Conservation (phyloP, 2,888 invertebrate genomes). For the Dusona sp. region DNA sequence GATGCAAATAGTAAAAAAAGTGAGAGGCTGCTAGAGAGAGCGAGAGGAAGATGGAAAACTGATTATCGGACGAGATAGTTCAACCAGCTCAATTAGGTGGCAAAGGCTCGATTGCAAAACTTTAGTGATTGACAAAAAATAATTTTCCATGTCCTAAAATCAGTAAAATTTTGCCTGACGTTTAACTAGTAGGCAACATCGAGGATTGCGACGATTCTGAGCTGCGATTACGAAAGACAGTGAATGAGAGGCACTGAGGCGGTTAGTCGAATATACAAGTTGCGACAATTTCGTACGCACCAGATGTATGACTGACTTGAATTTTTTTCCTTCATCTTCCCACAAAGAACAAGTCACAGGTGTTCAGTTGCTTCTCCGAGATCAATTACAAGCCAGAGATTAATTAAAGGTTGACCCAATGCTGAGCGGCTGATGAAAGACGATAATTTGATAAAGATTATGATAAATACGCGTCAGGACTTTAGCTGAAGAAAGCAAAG, state of each 20-base stretch:
- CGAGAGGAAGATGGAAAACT: background rate
- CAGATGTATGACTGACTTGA: constrained; percentile 26
- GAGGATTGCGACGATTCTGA: background rate
- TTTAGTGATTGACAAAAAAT: background rate
- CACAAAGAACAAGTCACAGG: constrained; percentile 9
- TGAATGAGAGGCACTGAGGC: background rate
- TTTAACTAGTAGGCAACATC: background rate
- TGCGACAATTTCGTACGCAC: constrained; percentile 51
- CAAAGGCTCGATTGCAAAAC: constrained; percentile 36
- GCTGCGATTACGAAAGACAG: constrained; percentile 20
- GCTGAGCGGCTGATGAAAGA: constrained; percentile 33
- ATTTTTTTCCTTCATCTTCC: background rate
- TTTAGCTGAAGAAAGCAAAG: constrained; percentile 7
- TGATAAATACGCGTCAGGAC: constrained; percentile 17
- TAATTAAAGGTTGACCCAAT: constrained; percentile 38
- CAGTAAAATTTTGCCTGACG: background rate
- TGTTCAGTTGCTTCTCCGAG: constrained; percentile 14
- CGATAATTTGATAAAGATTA: constrained; percentile 55
- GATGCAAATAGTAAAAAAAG: constrained; percentile 11
- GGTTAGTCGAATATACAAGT: background rate
- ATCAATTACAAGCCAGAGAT: constrained; percentile 30
- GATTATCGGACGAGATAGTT: constrained; percentile 25
- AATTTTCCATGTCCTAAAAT: background rate
- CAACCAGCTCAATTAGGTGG: constrained; percentile 27
- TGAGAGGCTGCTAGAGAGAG: constrained; percentile 24